These are phyloP conservation scores for Meiosimyza platycephala DNA, from an alignment of 2,888 invertebrate species.

Conservation along the genomic window DNA sequence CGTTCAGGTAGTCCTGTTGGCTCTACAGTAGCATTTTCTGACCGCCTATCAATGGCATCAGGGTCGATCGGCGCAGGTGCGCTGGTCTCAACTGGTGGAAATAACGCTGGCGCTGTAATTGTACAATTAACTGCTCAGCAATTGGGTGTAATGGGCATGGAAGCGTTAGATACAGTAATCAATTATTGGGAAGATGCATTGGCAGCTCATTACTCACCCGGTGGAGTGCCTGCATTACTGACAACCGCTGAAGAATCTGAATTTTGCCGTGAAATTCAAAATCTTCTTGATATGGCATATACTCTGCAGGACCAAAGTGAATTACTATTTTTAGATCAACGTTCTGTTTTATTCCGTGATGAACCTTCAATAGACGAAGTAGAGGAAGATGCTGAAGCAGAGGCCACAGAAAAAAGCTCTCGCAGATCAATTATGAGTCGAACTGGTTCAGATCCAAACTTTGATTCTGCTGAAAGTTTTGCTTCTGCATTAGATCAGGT, in stretches of 20 bases:
- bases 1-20: constrained; percentile 72
- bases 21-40: constrained; percentile 71
- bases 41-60: constrained; percentile 76
- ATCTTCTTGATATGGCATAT: constrained; percentile 84
- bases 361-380: constrained; percentile 73
- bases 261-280: constrained; percentile 85
- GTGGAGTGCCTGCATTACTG: constrained; percentile 71
- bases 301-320: constrained; percentile 88
- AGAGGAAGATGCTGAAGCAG: constrained; percentile 55
- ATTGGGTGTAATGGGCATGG: constrained; percentile 92
- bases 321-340: constrained; percentile 87
- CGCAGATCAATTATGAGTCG: constrained; percentile 60
- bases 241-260: constrained; percentile 87
- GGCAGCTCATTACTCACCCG: constrained; percentile 76
- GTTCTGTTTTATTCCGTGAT: constrained; percentile 86
- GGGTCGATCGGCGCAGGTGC: constrained; percentile 73
- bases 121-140: constrained; percentile 85
- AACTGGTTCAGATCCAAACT: constrained; percentile 70
- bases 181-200: constrained; percentile 96
- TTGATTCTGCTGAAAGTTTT: constrained; percentile 94
- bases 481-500: constrained; percentile 95
- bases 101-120: constrained; percentile 58
- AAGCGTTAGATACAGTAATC: constrained; percentile 90
- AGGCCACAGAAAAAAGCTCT: constrained; percentile 56
- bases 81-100: constrained; percentile 42